Conservation (phyloP, 2,113 vertebrate genomes). For the Aspiorhynchus laticeps region DNA sequence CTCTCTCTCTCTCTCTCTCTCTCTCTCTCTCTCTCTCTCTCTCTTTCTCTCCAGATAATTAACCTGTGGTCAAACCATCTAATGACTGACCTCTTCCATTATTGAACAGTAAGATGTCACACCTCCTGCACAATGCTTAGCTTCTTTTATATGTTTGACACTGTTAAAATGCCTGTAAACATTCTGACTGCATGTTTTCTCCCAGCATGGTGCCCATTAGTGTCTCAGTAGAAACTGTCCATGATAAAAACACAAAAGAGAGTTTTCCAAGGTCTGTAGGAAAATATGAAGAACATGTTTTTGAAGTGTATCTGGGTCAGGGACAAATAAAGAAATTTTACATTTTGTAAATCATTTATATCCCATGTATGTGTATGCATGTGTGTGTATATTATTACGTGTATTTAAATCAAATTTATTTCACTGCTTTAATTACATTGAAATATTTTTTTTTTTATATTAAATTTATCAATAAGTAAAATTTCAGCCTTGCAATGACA, state of each 20-base stretch:
- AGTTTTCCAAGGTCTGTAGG: neutral
- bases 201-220: neutral
- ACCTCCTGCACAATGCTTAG: neutral
- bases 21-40: neutral
- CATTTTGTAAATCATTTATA: no score
- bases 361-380: no score
- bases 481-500: no score
- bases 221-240: neutral
- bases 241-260: neutral
- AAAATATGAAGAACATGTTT: neutral
- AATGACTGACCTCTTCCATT: neutral
- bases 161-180: conserved; percentile 8
- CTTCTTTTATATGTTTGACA: conserved; percentile 15
- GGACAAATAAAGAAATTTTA: neutral
- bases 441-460: no score
- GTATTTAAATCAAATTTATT: no score
- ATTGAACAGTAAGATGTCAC: neutral
- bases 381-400: no score
- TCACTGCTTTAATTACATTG: no score
- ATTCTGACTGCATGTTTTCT: neutral
- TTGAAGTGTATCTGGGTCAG: neutral
- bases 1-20: neutral
- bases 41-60: neutral
- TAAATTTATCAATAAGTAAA: no score
- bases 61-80: neutral